Evolutionary conservation across 2,113 vertebrate genomes (phyloP).

Genomic region (Corydoras maculifer): DNA sequence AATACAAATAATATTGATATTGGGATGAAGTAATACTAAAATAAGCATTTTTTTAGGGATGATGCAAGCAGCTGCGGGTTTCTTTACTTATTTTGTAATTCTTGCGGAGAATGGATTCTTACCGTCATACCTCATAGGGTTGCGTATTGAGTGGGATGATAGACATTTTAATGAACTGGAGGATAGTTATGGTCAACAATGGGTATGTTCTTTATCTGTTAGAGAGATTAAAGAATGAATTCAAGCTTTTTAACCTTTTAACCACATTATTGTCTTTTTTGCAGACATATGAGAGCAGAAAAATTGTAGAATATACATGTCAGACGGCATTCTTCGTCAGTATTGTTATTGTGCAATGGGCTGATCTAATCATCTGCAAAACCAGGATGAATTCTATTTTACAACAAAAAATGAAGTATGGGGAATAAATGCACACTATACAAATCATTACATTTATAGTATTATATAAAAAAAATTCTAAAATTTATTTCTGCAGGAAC

Average conservation of each 20-base stretch:
- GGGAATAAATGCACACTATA: neutral
- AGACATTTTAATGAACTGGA: slow-evolving; percentile 67
- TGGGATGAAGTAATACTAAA: too few relatives aligned
- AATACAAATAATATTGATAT: too few relatives aligned
- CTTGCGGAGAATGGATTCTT: slow-evolving; percentile 78
- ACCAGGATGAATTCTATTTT: slow-evolving; percentile 84
- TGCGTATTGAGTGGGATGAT: slow-evolving; percentile 73
- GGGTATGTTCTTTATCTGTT: slow-evolving; percentile 57
- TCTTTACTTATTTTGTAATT: slow-evolving; percentile 79
- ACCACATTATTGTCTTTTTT: neutral
- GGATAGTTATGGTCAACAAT: slow-evolving; percentile 70
- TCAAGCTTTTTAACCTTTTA: too few relatives aligned
- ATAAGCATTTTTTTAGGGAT: slow-evolving; percentile 47
- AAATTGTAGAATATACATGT: slow-evolving; percentile 88
- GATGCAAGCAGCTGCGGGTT: slow-evolving; percentile 74
- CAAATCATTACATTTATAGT: neutral
- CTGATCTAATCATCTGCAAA: slow-evolving; percentile 89
- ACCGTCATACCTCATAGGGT: slow-evolving; percentile 63
- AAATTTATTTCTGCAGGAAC: slow-evolving; percentile 52
- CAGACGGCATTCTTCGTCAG: slow-evolving; percentile 88
- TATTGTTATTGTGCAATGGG: slow-evolving; percentile 87
- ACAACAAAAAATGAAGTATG: slow-evolving; percentile 90
- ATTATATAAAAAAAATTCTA: neutral
- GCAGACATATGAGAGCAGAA: slow-evolving; percentile 86
- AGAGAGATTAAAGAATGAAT: too few relatives aligned